phyloP scores from a whole-genome alignment of 35 echinoderm and acorn worm species.

The Apostichopus japonicus region DNA sequence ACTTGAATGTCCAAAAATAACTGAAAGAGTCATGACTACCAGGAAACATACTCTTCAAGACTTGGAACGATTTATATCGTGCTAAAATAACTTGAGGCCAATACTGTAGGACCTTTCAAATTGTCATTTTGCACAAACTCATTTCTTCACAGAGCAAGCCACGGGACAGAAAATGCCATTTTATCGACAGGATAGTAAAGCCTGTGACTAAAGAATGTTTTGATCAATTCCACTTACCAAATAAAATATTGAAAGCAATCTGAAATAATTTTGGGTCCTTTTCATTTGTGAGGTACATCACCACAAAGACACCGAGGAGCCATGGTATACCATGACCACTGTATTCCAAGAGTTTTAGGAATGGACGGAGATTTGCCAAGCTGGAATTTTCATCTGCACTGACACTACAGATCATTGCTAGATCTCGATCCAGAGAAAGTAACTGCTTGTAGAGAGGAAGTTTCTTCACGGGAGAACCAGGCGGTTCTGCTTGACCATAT shows the following conservation, averaged over 20 bases:
- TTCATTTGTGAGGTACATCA: constrained; percentile 38
- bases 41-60: too few relatives aligned
- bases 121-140: too few relatives aligned
- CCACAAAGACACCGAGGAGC: constrained; percentile 54
- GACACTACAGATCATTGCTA: constrained; percentile 59
- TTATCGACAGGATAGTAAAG: too few relatives aligned
- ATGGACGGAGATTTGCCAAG: constrained; percentile 47
- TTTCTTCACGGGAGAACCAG: constrained; percentile 26
- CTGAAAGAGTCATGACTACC: too few relatives aligned
- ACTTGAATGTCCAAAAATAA: too few relatives aligned
- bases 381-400: constrained; percentile 58
- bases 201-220: too few relatives aligned
- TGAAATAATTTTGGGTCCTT: constrained; percentile 24
- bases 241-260: constrained; percentile 64
- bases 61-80: too few relatives aligned
- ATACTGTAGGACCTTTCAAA: too few relatives aligned
- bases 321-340: constrained; percentile 85
- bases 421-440: constrained; percentile 40
- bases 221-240: constrained; percentile 51
- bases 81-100: too few relatives aligned
- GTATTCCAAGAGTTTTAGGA: constrained; percentile 73
- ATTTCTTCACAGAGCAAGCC: too few relatives aligned
- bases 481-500: neutral
- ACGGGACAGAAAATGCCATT: too few relatives aligned
- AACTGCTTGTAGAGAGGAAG: constrained; percentile 36